Evolutionary conservation across 23 tunicate genomes (phyloP).

Genomic region (Oikopleura dioica): DNA sequence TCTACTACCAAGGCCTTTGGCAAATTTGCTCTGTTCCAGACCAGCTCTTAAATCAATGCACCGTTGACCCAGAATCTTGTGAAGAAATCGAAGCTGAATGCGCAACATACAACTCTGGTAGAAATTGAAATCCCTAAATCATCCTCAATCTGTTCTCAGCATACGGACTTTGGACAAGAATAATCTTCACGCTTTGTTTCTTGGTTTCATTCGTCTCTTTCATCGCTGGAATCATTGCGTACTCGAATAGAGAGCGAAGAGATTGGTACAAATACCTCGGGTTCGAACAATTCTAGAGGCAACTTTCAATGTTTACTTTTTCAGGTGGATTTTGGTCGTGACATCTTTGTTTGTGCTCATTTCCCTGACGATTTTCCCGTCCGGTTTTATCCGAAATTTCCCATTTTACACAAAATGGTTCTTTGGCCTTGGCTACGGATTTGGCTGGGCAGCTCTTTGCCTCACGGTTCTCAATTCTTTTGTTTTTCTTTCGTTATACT

Average conservation of each 20-base stretch:
- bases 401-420: conserved; percentile 79
- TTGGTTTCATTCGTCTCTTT: not conserved
- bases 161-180: not conserved
- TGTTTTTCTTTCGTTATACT: too few species aligned
- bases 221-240: not conserved
- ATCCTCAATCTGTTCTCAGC: not conserved
- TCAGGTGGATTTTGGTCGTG: conserved; percentile 1
- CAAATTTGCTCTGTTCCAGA: not conserved
- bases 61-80: too few species aligned
- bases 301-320: not conserved
- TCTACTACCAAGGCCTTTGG: not conserved
- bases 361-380: conserved; percentile 57
- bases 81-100: too few species aligned
- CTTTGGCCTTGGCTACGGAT: conserved; percentile 92
- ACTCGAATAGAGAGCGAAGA: not conserved
- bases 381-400: conserved; percentile 34
- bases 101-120: not conserved
- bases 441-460: conserved; percentile 86
- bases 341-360: conserved; percentile 47
- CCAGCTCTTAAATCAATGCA: not conserved
- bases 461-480: conserved; percentile 49
- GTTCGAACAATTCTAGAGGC: not conserved
- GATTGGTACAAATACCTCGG: not conserved
- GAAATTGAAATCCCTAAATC: not conserved
- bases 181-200: not conserved